These are phyloP conservation scores for Rhombomys opimus DNA, from an alignment of 2,113 vertebrate species.

Conservation along the genomic window DNA sequence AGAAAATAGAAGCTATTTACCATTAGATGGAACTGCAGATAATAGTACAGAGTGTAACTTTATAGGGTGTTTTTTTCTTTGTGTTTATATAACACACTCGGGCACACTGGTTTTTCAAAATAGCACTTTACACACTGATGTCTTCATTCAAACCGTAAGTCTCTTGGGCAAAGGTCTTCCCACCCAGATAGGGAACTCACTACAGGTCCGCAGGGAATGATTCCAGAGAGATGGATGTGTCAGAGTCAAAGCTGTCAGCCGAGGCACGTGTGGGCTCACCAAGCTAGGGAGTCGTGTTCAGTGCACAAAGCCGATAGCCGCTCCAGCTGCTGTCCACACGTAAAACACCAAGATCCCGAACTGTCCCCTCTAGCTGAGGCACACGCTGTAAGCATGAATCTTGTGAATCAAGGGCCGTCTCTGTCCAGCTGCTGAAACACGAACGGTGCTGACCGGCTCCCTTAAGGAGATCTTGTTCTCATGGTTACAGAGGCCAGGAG, in stretches of 20 bases:
- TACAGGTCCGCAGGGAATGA: not conserved
- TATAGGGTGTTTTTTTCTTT: not conserved
- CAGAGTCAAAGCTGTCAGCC: not conserved
- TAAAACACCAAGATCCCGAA: not conserved
- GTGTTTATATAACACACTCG: not conserved
- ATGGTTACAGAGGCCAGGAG: not conserved
- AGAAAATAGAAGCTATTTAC: constrained; percentile 56
- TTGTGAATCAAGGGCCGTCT: not conserved
- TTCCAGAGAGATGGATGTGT: not conserved
- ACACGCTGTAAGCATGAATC: not conserved
- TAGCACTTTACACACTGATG: not conserved
- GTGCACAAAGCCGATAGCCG: not conserved
- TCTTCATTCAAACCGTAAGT: not conserved
- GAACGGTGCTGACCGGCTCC: too few relatives aligned
- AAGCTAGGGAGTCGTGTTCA: not conserved
- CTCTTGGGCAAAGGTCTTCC: not conserved
- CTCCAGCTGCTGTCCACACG: not conserved
- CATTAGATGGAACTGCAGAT: not conserved
- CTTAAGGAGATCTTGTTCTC: not conserved
- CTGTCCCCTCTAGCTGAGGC: not conserved
- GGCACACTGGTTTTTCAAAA: not conserved
- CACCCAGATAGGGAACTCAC: not conserved
- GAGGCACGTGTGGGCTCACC: not conserved
- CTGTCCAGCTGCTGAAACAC: not conserved
- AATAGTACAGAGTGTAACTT: constrained; percentile 4